A percentile compares a stretch with the other conserved stretches of the same genome.
These are phyloP conservation scores for Oxygymnocypris stewartii DNA, from an alignment of 2,113 vertebrate species.

Conservation along the genomic window DNA sequence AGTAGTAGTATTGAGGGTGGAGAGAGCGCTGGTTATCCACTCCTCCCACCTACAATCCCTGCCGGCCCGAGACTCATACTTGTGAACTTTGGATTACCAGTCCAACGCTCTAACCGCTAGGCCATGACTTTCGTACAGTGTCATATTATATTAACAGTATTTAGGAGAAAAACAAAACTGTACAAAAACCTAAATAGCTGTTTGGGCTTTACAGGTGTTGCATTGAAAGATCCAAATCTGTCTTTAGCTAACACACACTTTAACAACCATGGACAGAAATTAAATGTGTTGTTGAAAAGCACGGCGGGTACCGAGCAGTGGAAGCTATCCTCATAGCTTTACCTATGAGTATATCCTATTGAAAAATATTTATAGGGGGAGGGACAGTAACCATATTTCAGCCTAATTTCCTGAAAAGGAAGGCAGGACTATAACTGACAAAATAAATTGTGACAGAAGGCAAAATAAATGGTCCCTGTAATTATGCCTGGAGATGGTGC, in stretches of 20 bases:
- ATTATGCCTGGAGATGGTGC: slow-evolving; percentile 64
- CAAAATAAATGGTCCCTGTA: slow-evolving; percentile 67
- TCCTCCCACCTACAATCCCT: no score
- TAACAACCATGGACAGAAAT: background rate
- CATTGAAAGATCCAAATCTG: background rate
- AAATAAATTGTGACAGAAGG: slow-evolving; percentile 53
- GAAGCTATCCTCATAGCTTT: background rate
- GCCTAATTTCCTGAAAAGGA: slow-evolving; percentile 59
- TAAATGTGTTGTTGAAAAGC: background rate
- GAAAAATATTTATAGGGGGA: background rate
- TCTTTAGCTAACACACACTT: background rate
- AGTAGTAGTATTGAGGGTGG: no score
- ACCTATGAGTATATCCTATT: background rate
- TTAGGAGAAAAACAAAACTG: background rate
- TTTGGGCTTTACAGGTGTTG: background rate
- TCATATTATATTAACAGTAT: background rate
- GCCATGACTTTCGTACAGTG: no score
- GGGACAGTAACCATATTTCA: slow-evolving; percentile 46
- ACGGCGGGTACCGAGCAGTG: background rate
- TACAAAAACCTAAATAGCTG: background rate
- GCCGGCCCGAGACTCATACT: no score
- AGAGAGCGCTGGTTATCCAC: no score
- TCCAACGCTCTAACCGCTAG: no score
- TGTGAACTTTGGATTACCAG: no score
- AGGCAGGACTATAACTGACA: slow-evolving; percentile 58